Base-by-base conservation (phyloP, 2,888 invertebrate genomes). In the Allacma fusca region DNA sequence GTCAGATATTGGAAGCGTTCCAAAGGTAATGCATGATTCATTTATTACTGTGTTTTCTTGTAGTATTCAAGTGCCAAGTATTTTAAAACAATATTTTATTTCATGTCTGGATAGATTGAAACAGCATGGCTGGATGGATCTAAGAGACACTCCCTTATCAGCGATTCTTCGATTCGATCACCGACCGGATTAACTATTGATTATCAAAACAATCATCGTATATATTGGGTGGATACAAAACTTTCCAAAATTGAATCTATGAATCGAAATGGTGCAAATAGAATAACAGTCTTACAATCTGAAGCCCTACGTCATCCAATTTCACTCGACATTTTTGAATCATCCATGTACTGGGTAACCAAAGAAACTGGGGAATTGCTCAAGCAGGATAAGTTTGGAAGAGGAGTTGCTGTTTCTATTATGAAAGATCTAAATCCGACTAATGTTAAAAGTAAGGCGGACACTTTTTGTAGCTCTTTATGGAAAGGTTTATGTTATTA, bases 211-310 rank as follows among this genome's bases (percentile, higher is more conserved):
- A 93, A 93, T 79, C 94, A 96, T 85, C 90, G 94, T 0, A 88
- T 99, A 21, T 99, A 94, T 87, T 99, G 98, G 98, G 95, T 94
- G 0, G 99, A 99, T 86, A 92, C 94, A 0, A 98, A 98, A 86
- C 88, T 95, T 50, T 94, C 96, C 85, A 92, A 91, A 0, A 95
- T 98, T 73, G 97, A 97, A 86, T 92, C 92, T 74, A 93, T 96
- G 89, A 90, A 91, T 71, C 91, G 91, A 68, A 95, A 97, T 86
- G 97, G 97, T 0, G 89, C 91, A 0, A 91, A 91, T 76, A 88
- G 96, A 26, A 91, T 91, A 84, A 88, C 91, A 0, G 89, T 96
- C 5, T 85, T 94, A 2, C 90, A 90, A 85, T 65, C 71, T n/a
- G 85, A 85, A 29, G 80, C 82, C 29, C 85, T 95, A 83, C 91